Percentiles rank a stretch among this genome's conserved stretches.
phyloP scores from a whole-genome alignment of 2,113 vertebrate species.

The Prionailurus bengalensis region DNA sequence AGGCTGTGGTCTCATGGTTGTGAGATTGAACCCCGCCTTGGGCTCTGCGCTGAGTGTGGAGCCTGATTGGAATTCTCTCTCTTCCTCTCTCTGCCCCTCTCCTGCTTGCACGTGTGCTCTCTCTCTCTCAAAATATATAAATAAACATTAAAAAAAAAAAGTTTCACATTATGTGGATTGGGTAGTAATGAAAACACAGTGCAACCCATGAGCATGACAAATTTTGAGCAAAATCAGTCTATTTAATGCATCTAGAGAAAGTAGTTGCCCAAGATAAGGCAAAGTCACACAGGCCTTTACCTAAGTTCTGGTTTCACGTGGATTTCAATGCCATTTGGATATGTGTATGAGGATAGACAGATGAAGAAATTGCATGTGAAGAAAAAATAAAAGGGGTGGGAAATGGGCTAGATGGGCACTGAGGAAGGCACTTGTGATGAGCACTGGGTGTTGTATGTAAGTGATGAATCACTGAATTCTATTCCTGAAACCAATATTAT shows the following conservation, averaged over 20 bases:
- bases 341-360: neutral
- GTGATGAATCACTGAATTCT: too few species aligned
- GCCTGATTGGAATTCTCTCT: too few species aligned
- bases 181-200: neutral
- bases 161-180: neutral
- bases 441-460: too few species aligned
- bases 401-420: too few species aligned
- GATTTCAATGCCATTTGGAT: constrained; percentile 3
- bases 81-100: too few species aligned
- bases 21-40: too few species aligned
- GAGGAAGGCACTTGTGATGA: too few species aligned
- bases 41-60: too few species aligned
- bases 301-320: neutral
- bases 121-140: too few species aligned
- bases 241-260: neutral
- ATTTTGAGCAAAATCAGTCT: neutral
- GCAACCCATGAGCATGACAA: neutral
- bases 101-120: too few species aligned
- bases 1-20: too few species aligned
- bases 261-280: neutral
- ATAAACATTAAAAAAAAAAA: neutral
- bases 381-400: neutral
- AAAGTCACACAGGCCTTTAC: neutral
- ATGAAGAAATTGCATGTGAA: constrained; percentile 3
- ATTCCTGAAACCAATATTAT: too few species aligned